Evolutionary conservation across 2,113 vertebrate species (phyloP).

Genomic region (Stigmatopora nigra): DNA sequence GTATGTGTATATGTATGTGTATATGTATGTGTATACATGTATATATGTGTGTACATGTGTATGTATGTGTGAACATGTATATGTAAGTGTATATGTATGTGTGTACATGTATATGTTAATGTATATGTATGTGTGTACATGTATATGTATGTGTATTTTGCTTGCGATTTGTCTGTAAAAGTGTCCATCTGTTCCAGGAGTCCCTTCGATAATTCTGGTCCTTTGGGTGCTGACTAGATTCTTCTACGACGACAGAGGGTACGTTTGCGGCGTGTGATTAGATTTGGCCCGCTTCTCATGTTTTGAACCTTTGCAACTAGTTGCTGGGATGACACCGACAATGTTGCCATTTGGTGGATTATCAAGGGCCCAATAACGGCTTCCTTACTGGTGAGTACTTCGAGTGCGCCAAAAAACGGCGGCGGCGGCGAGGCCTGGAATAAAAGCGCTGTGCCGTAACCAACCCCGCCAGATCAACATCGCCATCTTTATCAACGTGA

Average conservation of each 20-base stretch:
- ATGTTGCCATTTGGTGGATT: conserved; percentile 69
- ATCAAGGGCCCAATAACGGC: conserved; percentile 72
- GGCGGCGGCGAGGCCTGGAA: no score
- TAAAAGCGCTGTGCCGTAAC: background rate
- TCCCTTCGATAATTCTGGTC: conserved; percentile 63
- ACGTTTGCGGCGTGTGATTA: conserved; percentile 4
- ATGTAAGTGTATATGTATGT: no score
- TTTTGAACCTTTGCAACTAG: conserved; percentile 32
- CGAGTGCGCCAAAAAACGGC: background rate
- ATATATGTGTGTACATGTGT: no score
- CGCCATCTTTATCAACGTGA: conserved; percentile 72
- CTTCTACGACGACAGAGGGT: conserved; percentile 69
- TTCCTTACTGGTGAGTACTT: conserved; percentile 64
- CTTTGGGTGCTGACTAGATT: conserved; percentile 69
- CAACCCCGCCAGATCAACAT: conserved; percentile 63
- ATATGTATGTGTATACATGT: no score
- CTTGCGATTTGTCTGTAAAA: background rate
- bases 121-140: no score
- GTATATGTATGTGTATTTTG: no score
- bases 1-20: no score
- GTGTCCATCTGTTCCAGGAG: conserved; percentile 42
- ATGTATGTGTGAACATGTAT: no score
- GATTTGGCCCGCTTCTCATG: background rate
- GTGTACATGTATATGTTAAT: no score
- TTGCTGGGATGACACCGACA: conserved; percentile 73